A percentile compares a stretch with the other conserved stretches of the same genome.
Conservation (phyloP, 2,113 vertebrate species). For the Galemys pyrenaicus region DNA sequence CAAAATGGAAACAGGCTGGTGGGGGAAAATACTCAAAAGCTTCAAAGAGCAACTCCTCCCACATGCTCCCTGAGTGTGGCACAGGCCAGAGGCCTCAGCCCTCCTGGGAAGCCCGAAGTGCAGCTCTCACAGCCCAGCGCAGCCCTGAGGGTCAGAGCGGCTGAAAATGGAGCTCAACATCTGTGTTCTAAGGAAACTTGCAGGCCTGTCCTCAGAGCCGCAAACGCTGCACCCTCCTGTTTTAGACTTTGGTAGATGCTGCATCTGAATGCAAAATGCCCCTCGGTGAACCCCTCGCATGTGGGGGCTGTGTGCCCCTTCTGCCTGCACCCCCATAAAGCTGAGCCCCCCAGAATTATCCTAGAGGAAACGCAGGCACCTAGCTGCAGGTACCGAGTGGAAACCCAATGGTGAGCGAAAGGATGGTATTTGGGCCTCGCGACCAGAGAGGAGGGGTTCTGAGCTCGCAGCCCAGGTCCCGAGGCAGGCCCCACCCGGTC, state of each 20-base stretch:
- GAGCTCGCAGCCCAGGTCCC: accelerated
- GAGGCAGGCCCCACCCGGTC: too few relatives aligned
- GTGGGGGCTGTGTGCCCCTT: too few relatives aligned
- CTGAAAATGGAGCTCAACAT: not conserved
- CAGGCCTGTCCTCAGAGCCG: not conserved
- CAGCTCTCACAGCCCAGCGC: not conserved
- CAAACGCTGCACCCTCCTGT: not conserved
- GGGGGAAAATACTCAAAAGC: too few relatives aligned
- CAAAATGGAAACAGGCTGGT: not conserved
- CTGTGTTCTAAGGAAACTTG: not conserved
- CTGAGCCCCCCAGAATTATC: not conserved
- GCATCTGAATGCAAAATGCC: accelerated
- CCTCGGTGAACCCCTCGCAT: not conserved
- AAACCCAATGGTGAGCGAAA: too few relatives aligned
- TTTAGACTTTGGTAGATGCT: not conserved
- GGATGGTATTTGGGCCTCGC: accelerated
- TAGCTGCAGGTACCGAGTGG: too few relatives aligned
- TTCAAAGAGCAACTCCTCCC: too few relatives aligned
- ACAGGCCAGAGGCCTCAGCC: accelerated
- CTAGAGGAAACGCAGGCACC: too few relatives aligned
- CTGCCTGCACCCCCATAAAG: not conserved
- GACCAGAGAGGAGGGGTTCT: too few relatives aligned
- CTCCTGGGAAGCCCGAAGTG: not conserved
- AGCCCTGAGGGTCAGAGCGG: not conserved
- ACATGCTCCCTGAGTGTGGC: too few relatives aligned